Conservation (phyloP, 2,797 vertebrate species). For the Lacerta bilineata region DNA sequence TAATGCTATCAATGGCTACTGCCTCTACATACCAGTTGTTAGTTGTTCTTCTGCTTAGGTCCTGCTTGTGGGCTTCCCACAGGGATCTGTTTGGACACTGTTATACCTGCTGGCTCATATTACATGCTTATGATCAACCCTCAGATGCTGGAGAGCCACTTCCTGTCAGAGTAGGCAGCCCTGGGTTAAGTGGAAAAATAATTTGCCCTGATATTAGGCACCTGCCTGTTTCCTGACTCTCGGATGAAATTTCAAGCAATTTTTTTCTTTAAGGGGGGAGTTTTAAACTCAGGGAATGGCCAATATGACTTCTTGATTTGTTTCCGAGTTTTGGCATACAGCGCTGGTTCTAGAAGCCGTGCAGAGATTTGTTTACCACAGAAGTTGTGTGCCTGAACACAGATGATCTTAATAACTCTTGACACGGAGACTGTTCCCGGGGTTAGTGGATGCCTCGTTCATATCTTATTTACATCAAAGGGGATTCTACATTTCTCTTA, state of each 20-base stretch:
- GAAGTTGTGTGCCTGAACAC: background rate
- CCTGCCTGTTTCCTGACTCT: background rate
- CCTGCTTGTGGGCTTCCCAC: no score
- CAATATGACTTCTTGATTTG: background rate
- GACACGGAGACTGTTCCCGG: slow-evolving; percentile 42
- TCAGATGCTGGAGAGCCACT: background rate
- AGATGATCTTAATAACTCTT: background rate
- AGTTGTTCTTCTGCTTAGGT: no score
- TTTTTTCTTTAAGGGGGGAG: background rate
- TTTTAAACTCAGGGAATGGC: background rate
- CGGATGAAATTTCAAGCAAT: background rate
- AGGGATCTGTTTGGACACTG: no score
- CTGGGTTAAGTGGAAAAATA: background rate
- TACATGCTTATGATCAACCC: no score
- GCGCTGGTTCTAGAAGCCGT: background rate
- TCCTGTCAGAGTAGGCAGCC: background rate
- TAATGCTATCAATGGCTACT: background rate
- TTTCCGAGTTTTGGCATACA: background rate
- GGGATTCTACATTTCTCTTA: slow-evolving; percentile 24
- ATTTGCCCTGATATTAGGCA: background rate
- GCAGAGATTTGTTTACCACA: background rate
- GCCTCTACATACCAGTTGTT: background rate
- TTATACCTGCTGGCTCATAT: no score
- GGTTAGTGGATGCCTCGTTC: slow-evolving; percentile 24
- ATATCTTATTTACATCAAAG: slow-evolving; percentile 43